These are phyloP conservation scores for Drosophila repletoides DNA, from an alignment of 1,140 invertebrate species.

Conservation along the genomic window DNA sequence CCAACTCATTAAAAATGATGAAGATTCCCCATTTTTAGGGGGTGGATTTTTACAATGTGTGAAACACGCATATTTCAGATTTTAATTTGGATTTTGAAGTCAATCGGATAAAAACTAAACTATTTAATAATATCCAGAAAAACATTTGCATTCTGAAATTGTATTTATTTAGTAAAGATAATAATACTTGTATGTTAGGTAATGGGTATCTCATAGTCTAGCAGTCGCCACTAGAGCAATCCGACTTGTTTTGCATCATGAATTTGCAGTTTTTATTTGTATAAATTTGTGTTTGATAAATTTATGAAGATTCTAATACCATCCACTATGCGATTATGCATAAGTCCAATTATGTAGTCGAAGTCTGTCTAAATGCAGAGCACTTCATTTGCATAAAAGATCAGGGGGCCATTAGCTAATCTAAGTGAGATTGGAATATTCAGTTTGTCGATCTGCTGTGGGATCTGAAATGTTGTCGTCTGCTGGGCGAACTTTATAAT, in stretches of 20 bases:
- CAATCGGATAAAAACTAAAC: no score
- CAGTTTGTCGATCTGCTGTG: constrained; percentile 24
- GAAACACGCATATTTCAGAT: no score
- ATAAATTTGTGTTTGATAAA: constrained; percentile 1
- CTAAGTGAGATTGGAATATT: constrained; percentile 56
- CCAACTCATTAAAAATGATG: no score
- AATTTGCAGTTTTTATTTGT: background rate
- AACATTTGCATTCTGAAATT: no score
- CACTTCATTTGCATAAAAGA: constrained; percentile 42
- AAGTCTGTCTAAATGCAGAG: constrained; percentile 39
- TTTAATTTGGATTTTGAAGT: no score
- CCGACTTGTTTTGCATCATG: background rate
- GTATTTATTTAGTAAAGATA: no score
- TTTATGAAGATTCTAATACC: constrained; percentile 29
- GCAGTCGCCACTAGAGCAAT: no score
- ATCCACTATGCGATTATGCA: constrained; percentile 25
- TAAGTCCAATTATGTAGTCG: constrained; percentile 31
- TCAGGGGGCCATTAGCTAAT: constrained; percentile 53
- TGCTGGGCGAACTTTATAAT: constrained; percentile 41
- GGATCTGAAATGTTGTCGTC: constrained; percentile 27
- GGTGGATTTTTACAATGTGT: no score
- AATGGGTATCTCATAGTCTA: no score
- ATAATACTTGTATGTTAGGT: no score
- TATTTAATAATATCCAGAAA: no score
- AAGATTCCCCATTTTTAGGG: no score